Evolutionary conservation across 2,113 vertebrate genomes (phyloP), one percentile per base, ranked within the genome.

Genomic region (Copsychus sechellarum): DNA sequence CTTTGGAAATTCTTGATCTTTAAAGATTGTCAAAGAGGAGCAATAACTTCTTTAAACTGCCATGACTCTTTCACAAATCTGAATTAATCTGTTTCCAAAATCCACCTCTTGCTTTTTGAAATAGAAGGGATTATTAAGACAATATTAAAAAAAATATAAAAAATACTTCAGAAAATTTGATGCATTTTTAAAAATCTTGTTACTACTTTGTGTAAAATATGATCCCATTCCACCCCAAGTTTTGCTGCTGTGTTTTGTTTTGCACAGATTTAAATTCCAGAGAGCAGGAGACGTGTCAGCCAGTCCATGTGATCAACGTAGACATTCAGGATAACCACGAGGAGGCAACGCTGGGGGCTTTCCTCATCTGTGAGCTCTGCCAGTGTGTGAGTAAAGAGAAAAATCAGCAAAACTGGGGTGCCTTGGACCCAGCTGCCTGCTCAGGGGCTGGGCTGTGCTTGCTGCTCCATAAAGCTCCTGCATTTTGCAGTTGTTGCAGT

Each of bases 251-350:
- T 38, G 81, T 57, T 83, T 43, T 94, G 57, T 93, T 86, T 94
- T 24, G 5, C 15, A 34, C 45, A 98, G 98, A 98, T 94, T 95
- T 98, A 85, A 99, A 98, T 88, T 99, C 99, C 33, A 98, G 99
- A 87, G 99, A 99, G 87, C 99, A 99, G 98, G 99, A 99, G 97
- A 99, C 98, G 3, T 98, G 99, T 65, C 99, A 99, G 96, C 98
- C 99, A 0, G 99, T 99, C 4, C 99, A 99, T 2, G 99, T 99
- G 77, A 99, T 99, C 97, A 99, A 99, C 3, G 99, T 99, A 96
- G 99, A 99, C 97, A 99, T 99, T 86, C 99, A 99, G 97, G 99
- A 99, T 82, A 99, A 99, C 97, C 99, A 99, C 0, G 99, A 99
- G 94, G 99, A 99, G 97, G 99, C 99, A 53, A 99, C 99, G 2